A percentile compares a stretch with the other conserved stretches of the same genome.
These are phyloP conservation scores for Rapana venosa DNA, from an alignment of 2,888 invertebrate genomes.

Conservation along the genomic window DNA sequence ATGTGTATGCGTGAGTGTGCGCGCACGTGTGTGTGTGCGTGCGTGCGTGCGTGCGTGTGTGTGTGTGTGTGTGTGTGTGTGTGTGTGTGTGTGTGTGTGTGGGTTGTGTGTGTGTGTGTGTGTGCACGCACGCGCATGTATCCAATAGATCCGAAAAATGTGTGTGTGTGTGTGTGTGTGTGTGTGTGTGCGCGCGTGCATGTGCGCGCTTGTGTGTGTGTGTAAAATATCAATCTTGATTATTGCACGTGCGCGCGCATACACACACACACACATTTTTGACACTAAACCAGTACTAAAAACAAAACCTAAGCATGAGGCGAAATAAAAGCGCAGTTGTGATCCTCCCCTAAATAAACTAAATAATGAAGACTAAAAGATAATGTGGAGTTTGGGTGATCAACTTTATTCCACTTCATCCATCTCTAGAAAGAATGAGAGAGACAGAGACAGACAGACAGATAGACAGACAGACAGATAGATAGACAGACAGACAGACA, in stretches of 20 bases:
- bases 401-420: no score
- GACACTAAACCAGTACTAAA: no score
- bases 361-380: no score
- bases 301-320: no score
- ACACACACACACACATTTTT: not conserved
- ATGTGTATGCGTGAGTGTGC: not conserved
- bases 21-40: not conserved
- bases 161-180: not conserved
- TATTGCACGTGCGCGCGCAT: no score
- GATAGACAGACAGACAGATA: not conserved
- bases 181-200: not conserved
- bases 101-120: not conserved
- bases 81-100: not conserved
- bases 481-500: not conserved
- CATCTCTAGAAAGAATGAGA: not conserved
- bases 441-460: slow-evolving; percentile 15
- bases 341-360: no score
- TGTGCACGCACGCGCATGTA: not conserved
- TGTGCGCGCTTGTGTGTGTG: not conserved
- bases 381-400: no score
- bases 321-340: no score
- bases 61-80: slow-evolving; percentile 33
- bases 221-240: no score
- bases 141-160: no score
- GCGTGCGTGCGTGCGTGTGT: not conserved